phyloP scores from a whole-genome alignment of 1,140 invertebrate genomes.

The Globodera rostochiensis region DNA sequence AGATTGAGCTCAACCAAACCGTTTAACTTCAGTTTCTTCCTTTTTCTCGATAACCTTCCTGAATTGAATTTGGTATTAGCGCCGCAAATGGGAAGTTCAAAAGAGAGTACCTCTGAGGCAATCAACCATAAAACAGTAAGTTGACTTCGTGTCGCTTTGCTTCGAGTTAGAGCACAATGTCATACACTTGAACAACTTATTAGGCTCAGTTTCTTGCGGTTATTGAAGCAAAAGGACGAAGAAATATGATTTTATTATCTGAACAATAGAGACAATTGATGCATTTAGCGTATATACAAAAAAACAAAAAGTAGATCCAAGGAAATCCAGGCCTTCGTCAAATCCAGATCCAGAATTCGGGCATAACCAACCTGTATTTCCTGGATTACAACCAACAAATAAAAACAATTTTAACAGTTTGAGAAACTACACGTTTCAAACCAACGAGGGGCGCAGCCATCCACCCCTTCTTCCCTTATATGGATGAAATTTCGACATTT shows the following conservation, averaged over 20 bases:
- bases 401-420: too few species aligned
- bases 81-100: background rate
- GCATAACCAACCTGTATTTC: too few species aligned
- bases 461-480: too few species aligned
- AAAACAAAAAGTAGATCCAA: too few species aligned
- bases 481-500: too few species aligned
- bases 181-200: slow-evolving; percentile 26
- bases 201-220: background rate
- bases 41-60: slow-evolving; percentile 66
- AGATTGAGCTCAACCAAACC: background rate
- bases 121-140: slow-evolving; percentile 29
- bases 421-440: too few species aligned
- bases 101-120: slow-evolving; percentile 24
- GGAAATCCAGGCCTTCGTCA: too few species aligned
- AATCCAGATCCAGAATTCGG: too few species aligned
- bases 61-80: slow-evolving; percentile 12
- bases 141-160: slow-evolving; percentile 30
- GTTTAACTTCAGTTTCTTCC: slow-evolving; percentile 65
- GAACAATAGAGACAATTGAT: background rate
- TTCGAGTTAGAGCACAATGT: slow-evolving; percentile 18
- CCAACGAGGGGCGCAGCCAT: too few species aligned
- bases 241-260: slow-evolving; percentile 7
- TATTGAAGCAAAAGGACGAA: background rate
- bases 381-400: too few species aligned
- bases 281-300: background rate